phyloP scores from a whole-genome alignment of 2,797 vertebrate genomes.

The Caiman crocodilus region DNA sequence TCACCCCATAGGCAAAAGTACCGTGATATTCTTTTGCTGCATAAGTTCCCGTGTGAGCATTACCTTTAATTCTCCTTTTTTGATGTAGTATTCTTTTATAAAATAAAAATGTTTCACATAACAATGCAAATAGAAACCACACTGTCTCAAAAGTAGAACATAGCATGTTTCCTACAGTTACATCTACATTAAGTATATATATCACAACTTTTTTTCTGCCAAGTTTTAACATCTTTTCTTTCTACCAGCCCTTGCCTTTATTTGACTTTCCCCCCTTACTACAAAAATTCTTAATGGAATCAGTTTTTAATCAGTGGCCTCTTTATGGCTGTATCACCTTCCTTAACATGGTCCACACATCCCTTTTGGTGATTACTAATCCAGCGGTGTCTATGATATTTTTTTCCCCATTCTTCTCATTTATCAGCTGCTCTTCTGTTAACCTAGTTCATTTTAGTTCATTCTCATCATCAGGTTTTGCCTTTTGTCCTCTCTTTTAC shows the following conservation, averaged over 20 bases:
- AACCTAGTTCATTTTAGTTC: neutral
- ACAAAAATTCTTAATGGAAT: too few relatives aligned
- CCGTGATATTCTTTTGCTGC: neutral
- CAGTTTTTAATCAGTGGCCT: neutral
- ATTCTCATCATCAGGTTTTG: neutral
- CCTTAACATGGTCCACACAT: neutral
- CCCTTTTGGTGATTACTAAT: neutral
- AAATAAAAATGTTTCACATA: neutral
- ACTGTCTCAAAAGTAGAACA: too few relatives aligned
- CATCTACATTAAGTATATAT: too few relatives aligned
- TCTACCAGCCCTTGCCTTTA: too few relatives aligned
- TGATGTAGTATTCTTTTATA: neutral
- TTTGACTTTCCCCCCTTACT: too few relatives aligned
- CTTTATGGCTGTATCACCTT: neutral
- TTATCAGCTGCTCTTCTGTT: neutral
- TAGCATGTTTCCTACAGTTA: too few relatives aligned
- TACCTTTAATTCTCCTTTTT: neutral
- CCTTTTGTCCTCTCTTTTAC: too few relatives aligned
- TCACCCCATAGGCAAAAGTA: neutral
- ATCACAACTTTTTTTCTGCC: too few relatives aligned
- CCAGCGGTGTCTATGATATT: neutral
- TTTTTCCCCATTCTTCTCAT: neutral
- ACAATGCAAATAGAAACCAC: too few relatives aligned
- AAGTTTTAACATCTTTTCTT: too few relatives aligned
- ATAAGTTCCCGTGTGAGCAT: neutral